Conservation (phyloP, 2,113 vertebrate genomes). For the Phyllostomus hastatus region DNA sequence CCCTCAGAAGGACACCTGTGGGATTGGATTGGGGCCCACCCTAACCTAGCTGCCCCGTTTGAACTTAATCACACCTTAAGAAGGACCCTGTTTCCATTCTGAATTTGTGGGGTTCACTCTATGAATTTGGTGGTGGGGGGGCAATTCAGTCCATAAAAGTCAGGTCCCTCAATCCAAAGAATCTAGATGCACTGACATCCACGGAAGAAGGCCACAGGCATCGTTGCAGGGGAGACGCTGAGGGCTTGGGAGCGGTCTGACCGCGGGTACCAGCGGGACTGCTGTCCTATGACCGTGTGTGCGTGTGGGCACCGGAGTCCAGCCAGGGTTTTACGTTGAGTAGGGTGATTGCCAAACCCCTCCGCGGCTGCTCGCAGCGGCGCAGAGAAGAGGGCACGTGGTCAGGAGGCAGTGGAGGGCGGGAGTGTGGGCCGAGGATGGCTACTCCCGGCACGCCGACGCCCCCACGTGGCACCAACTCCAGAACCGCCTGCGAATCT, state of each 20-base stretch:
- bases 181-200: not conserved
- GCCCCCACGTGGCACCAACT: not conserved
- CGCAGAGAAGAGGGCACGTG: not conserved
- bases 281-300: fast-evolving
- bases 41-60: not conserved
- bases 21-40: not conserved
- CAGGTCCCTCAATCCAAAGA: not conserved
- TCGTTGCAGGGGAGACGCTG: not conserved
- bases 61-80: not conserved
- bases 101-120: not conserved
- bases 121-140: not conserved
- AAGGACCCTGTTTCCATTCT: not conserved
- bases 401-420: not conserved
- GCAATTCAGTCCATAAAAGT: not conserved
- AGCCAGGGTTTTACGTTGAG: not conserved
- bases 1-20: not conserved
- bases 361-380: not conserved
- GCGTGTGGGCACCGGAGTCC: not conserved
- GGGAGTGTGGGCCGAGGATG: not conserved
- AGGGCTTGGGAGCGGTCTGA: not conserved
- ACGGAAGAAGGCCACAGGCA: not conserved
- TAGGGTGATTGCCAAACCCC: not conserved
- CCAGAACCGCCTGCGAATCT: not conserved
- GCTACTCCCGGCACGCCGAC: not conserved
- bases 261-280: not conserved